Evolutionary conservation across 2,888 invertebrate species (phyloP).

Genomic region (Smittia aterrima): DNA sequence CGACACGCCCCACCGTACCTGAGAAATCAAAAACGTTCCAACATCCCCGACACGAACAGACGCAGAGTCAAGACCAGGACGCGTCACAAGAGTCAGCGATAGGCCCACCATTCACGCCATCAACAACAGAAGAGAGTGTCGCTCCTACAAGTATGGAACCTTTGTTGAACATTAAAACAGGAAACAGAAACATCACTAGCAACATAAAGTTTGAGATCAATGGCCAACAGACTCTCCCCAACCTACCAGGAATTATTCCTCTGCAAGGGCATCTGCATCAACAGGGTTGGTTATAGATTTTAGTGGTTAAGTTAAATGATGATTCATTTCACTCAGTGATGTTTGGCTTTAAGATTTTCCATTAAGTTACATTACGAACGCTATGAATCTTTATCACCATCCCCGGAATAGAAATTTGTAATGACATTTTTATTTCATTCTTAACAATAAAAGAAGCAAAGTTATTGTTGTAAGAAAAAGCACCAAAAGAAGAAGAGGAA

Average conservation of each 20-base stretch:
- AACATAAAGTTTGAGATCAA: conserved; percentile 40
- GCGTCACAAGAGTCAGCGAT: conserved; percentile 46
- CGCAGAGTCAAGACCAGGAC: conserved; percentile 62
- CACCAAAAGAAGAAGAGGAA: conserved; percentile 16
- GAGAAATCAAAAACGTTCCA: conserved; percentile 52
- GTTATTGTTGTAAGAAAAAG: conserved; percentile 37
- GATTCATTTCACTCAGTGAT: background rate
- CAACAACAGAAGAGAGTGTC: conserved; percentile 43
- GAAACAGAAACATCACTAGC: conserved; percentile 20
- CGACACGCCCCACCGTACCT: conserved; percentile 57
- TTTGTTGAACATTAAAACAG: background rate
- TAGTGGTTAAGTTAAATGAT: background rate
- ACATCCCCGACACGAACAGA: conserved; percentile 59
- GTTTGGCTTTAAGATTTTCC: background rate
- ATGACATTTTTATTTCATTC: conserved; percentile 12
- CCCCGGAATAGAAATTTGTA: background rate
- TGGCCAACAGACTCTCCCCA: conserved; percentile 40
- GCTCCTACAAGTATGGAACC: conserved; percentile 22
- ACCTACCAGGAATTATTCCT: conserved; percentile 43
- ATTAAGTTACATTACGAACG: too few species aligned
- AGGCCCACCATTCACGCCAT: conserved; percentile 39
- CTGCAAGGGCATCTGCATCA: conserved; percentile 43
- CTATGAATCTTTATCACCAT: background rate
- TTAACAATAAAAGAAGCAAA: conserved; percentile 13
- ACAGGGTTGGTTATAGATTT: conserved; percentile 43